Base-by-base conservation (phyloP, 1,140 invertebrate species). In the Drosophila pandora region DNA sequence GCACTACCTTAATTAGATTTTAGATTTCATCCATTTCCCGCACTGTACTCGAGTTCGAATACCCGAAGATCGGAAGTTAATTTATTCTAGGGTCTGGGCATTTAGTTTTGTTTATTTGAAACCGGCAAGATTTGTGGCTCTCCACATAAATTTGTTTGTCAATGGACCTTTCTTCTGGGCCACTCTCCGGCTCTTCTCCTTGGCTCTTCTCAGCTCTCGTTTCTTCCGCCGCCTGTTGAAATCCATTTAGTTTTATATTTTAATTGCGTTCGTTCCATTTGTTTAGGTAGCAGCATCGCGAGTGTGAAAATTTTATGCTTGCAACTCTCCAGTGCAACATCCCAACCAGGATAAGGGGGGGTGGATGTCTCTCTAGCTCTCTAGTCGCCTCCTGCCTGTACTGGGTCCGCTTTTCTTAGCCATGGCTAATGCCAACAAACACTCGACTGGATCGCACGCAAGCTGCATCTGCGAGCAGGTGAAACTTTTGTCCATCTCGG, bases 131-230 rank as follows among this genome's bases (percentile, higher is more conserved):
- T 85, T 85, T 85, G 82, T 85, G 65, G 81, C 58, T 80, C 50
- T 50, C 57, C 58, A 71, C 81, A 85, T 85, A 85, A 85, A 85
- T 85, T 85, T 87, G 78, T 85, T 85, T 85, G 81, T 85, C 81
- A 77, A 81, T 85, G 72, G 39, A 61, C 67, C 62, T 70, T 68
- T 68, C 50, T 68, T 22, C 39, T 37, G 3, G 25, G 22, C 9
- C 32, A n/a, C 43, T 34, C 23, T 17, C 17, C 17, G 17, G 17
- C 17, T 17, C 17, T 17, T 17, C 17, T 17, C 17, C 17, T 17
- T 17, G 17, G 17, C 17, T 17, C 17, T 17, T 39, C 23, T 52
- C n/a, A 4, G 25, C 25, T n/a, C n/a, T n/a, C 25, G 25, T 10
- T 10, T 54, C 21, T 34, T 25, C 23, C 30, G 0, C 12, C 32